A percentile compares a stretch with the other conserved stretches of the same genome.
Conservation (phyloP, 2,888 invertebrate species). For the Pseudococcus jackbeardsleyi region DNA sequence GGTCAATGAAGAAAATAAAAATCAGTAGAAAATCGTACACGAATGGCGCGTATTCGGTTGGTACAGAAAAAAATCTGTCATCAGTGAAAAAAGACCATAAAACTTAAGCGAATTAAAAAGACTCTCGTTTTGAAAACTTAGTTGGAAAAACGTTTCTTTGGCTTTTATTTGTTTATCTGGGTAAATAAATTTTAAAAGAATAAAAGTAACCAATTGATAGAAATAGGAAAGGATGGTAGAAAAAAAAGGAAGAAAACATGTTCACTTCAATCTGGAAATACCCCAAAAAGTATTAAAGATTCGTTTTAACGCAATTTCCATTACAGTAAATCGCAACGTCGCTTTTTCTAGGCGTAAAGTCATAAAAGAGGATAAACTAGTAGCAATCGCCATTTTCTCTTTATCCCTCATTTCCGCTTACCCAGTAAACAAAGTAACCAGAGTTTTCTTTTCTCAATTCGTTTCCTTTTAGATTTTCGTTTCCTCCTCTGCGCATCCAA, state of each 20-base stretch:
- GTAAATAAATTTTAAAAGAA: conserved; percentile 49
- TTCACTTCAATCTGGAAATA: conserved; percentile 54
- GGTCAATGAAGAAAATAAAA: conserved; percentile 25
- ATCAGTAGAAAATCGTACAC: neutral
- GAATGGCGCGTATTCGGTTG: neutral
- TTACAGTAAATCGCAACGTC: conserved; percentile 63
- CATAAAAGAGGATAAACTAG: conserved; percentile 65
- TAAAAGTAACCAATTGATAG: conserved; percentile 36
- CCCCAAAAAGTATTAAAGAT: conserved; percentile 62
- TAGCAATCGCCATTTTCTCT: conserved; percentile 65
- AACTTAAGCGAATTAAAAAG: conserved; percentile 36
- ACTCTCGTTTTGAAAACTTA: conserved; percentile 10
- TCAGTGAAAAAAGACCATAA: conserved; percentile 12
- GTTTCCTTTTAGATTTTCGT: conserved; percentile 59
- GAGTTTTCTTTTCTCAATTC: conserved; percentile 64
- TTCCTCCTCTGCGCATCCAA: conserved; percentile 43
- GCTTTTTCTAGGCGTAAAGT: conserved; percentile 65
- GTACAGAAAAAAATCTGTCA: neutral
- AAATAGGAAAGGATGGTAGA: neutral
- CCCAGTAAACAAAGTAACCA: conserved; percentile 65
- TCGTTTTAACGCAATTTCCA: conserved; percentile 65
- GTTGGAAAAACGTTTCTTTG: conserved; percentile 2
- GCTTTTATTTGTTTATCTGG: conserved; percentile 35
- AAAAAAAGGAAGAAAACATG: conserved; percentile 6
- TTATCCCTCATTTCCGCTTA: conserved; percentile 64